phyloP scores from a whole-genome alignment of 2,113 vertebrate genomes.

The Chitala chitala region DNA sequence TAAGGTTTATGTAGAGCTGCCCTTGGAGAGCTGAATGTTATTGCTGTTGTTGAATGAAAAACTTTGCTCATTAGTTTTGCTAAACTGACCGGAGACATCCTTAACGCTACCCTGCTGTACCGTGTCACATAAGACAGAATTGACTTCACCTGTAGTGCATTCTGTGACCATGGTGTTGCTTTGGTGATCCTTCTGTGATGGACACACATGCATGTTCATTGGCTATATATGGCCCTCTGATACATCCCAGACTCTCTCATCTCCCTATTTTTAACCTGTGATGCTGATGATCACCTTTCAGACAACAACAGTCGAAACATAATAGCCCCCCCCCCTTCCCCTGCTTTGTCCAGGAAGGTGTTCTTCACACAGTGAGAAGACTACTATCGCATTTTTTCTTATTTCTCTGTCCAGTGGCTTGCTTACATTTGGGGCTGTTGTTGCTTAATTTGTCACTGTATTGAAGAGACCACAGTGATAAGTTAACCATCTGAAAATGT shows the following conservation, averaged over 20 bases:
- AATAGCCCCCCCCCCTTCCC: background rate
- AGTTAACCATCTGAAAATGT: no score
- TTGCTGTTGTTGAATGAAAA: background rate
- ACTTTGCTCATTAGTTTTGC: background rate
- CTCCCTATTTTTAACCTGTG: constrained; percentile 14
- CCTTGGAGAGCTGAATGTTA: background rate
- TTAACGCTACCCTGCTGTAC: background rate
- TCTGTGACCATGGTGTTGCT: background rate
- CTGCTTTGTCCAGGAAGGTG: background rate
- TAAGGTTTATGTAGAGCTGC: background rate
- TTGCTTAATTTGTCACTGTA: no score
- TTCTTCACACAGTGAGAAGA: no score
- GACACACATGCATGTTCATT: background rate
- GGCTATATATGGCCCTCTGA: background rate
- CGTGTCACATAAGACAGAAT: background rate
- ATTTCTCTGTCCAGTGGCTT: background rate
- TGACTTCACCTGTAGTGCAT: background rate
- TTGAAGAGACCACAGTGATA: no score
- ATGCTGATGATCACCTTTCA: background rate
- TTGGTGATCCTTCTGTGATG: background rate
- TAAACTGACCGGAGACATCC: background rate
- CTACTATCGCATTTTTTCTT: no score
- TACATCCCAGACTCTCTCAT: background rate
- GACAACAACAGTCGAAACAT: background rate
- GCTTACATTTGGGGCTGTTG: no score